These are phyloP conservation scores for Muntiacus reevesi DNA, from an alignment of 2,113 vertebrate species.

Conservation along the genomic window DNA sequence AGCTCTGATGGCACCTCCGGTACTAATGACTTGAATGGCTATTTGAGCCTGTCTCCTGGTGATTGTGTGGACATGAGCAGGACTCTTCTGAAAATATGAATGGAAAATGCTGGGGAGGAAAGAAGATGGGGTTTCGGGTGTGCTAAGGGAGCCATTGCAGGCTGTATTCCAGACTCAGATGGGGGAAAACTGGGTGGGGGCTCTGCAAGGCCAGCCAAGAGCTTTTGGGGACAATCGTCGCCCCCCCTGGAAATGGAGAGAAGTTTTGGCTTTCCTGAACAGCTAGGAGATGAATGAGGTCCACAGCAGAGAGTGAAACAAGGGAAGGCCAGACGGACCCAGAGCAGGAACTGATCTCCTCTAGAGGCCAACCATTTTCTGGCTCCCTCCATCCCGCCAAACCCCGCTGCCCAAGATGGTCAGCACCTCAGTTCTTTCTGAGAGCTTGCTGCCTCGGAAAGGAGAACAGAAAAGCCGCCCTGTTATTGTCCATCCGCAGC, in stretches of 20 bases:
- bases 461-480: neutral
- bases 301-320: neutral
- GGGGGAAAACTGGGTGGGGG: too few species aligned
- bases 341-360: neutral
- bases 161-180: neutral
- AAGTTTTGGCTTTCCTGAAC: neutral
- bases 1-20: neutral
- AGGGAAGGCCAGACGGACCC: accelerated
- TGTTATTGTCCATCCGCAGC: too few species aligned
- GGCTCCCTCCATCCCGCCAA: accelerated
- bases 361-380: neutral
- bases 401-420: neutral
- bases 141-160: neutral
- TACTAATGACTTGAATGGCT: neutral
- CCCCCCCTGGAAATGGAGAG: accelerated
- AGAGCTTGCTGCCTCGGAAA: neutral
- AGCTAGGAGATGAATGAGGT: neutral
- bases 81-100: neutral
- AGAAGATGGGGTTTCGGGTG: too few species aligned
- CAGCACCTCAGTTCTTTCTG: neutral
- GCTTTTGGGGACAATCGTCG: neutral
- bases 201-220: neutral
- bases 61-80: neutral
- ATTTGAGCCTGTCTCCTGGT: neutral
- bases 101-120: neutral